phyloP scores from a whole-genome alignment of 2,113 vertebrate genomes.

The Sitta europaea region DNA sequence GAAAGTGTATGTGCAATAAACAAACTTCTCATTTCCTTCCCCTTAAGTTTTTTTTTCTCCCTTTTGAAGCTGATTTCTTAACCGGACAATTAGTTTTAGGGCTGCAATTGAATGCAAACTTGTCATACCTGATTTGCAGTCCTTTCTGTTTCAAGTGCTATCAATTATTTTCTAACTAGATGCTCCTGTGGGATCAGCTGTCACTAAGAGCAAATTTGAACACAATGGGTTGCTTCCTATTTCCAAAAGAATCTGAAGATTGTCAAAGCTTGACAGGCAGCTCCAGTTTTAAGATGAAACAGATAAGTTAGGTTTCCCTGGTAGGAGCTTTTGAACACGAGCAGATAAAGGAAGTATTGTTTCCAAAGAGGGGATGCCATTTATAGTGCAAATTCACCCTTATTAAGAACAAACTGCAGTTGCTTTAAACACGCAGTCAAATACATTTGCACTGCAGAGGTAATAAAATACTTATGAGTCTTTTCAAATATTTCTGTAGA shows the following conservation, averaged over 20 bases:
- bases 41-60: not conserved
- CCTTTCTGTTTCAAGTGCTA: slow-evolving; percentile 25
- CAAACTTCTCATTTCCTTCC: slow-evolving; percentile 54
- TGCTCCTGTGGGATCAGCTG: slow-evolving; percentile 57
- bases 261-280: slow-evolving; percentile 49
- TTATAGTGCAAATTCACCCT: slow-evolving; percentile 23
- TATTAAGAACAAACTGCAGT: slow-evolving; percentile 13
- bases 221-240: slow-evolving; percentile 69
- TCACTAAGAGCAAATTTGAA: slow-evolving; percentile 59
- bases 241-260: slow-evolving; percentile 60
- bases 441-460: slow-evolving; percentile 8
- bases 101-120: not conserved
- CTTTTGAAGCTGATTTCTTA: slow-evolving; percentile 49
- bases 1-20: slow-evolving; percentile 54
- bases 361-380: slow-evolving; percentile 24
- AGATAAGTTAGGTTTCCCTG: slow-evolving; percentile 64
- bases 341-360: slow-evolving; percentile 54
- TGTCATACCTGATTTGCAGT: slow-evolving; percentile 30
- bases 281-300: slow-evolving; percentile 55
- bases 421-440: slow-evolving; percentile 6
- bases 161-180: slow-evolving; percentile 56
- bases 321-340: slow-evolving; percentile 35
- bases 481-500: not conserved
- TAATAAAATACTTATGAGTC: not conserved
- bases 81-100: slow-evolving; percentile 39